phyloP scores from a whole-genome alignment of 2,797 vertebrate species.

The Valencia hispanica region DNA sequence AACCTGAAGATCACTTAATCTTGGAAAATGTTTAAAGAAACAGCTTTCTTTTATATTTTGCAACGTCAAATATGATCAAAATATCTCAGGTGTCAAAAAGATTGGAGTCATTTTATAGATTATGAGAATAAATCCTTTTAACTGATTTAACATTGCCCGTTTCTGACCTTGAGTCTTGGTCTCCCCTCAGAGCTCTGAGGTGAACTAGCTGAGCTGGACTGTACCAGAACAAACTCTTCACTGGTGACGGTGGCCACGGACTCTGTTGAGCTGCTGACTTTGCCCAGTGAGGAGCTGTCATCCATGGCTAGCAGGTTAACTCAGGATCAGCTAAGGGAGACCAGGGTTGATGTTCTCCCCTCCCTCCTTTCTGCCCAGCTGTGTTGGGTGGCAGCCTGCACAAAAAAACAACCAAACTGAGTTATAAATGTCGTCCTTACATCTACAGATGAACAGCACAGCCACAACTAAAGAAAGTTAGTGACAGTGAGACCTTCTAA shows the following conservation, averaged over 20 bases:
- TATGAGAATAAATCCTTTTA: neutral
- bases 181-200: constrained; percentile 86
- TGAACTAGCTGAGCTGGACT: constrained; percentile 81
- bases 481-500: neutral
- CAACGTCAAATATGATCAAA: neutral
- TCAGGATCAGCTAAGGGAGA: constrained; percentile 54
- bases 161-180: constrained; percentile 88
- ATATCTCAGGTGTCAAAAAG: neutral
- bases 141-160: neutral
- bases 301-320: constrained; percentile 81
- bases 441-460: neutral
- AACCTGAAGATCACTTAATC: neutral
- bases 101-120: rapidly evolving
- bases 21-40: neutral
- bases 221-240: constrained; percentile 94
- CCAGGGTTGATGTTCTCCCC: constrained; percentile 59
- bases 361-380: constrained; percentile 48
- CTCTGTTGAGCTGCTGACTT: constrained; percentile 88
- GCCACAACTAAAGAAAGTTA: no score
- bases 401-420: constrained; percentile 5
- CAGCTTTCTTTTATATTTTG: neutral
- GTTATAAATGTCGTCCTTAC: neutral
- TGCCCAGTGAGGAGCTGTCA: constrained; percentile 86
- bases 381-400: constrained; percentile 26
- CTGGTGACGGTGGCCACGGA: constrained; percentile 89